phyloP scores from a whole-genome alignment of 2,797 vertebrate species.

The Vultur gryphus region DNA sequence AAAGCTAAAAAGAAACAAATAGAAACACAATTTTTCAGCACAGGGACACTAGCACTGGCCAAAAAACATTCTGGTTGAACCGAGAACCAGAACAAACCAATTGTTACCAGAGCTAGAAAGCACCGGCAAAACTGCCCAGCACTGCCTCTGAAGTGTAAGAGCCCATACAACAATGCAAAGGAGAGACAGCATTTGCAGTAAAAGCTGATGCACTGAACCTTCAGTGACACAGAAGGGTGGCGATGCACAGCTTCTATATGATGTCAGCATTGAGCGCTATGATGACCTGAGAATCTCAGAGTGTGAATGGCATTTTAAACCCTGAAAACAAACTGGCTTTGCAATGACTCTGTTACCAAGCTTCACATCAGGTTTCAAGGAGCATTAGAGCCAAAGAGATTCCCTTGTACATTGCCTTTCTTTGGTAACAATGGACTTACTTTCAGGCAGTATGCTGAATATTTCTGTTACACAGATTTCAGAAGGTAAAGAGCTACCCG shows the following conservation, averaged over 20 bases:
- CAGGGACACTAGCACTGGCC: background rate
- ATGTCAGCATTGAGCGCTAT: fast-evolving
- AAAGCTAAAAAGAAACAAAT: background rate
- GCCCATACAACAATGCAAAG: background rate
- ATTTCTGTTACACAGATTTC: background rate
- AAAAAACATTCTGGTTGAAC: background rate
- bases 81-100: background rate
- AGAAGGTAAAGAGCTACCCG: background rate
- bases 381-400: background rate
- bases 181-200: background rate
- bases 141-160: background rate
- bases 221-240: background rate
- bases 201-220: background rate
- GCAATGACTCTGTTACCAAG: background rate
- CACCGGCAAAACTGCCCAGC: background rate
- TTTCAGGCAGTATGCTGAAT: background rate
- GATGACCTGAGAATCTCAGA: background rate
- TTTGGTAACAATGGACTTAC: background rate
- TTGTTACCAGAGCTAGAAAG: background rate
- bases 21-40: background rate
- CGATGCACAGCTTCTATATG: background rate
- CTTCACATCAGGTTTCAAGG: background rate
- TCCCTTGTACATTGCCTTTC: background rate
- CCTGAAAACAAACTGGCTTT: background rate
- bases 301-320: background rate